phyloP scores from a whole-genome alignment of 2,888 invertebrate species.

The Aporophyla lueneburgensis region DNA sequence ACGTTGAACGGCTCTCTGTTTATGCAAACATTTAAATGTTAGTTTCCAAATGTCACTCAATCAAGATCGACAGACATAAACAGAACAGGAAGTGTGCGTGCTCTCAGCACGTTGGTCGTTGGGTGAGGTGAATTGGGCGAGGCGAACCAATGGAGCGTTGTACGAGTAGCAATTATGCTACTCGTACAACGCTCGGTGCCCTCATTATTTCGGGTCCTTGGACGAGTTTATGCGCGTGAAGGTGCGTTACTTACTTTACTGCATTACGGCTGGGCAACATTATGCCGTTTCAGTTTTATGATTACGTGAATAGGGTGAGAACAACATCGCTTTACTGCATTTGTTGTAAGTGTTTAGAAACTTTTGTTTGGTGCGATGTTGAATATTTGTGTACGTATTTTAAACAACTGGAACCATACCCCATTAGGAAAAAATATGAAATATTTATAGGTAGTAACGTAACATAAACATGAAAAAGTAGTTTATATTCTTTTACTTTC shows the following conservation, averaged over 20 bases:
- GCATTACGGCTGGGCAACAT: slow-evolving; percentile 63
- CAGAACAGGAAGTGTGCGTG: slow-evolving; percentile 61
- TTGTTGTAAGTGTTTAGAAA: slow-evolving; percentile 43
- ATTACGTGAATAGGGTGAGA: slow-evolving; percentile 63
- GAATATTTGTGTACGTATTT: slow-evolving; percentile 18
- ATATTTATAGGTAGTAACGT: background rate
- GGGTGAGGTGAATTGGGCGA: slow-evolving; percentile 65
- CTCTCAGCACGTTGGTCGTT: slow-evolving; percentile 51
- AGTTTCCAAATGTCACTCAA: slow-evolving; percentile 35
- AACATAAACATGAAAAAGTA: slow-evolving; percentile 13
- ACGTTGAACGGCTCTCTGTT: slow-evolving; percentile 94
- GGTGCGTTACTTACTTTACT: slow-evolving; percentile 69
- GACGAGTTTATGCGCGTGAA: slow-evolving; percentile 74
- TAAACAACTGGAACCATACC: slow-evolving; percentile 17
- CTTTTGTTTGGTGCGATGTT: slow-evolving; percentile 27
- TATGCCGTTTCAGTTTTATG: slow-evolving; percentile 58
- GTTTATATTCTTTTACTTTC: slow-evolving; percentile 13
- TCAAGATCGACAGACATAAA: slow-evolving; percentile 44
- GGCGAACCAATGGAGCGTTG: slow-evolving; percentile 63
- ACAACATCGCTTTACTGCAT: slow-evolving; percentile 53
- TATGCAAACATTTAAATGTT: slow-evolving; percentile 46
- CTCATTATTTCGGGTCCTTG: slow-evolving; percentile 78
- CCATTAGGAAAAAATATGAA: background rate
- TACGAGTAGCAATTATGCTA: slow-evolving; percentile 51
- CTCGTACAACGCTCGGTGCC: no score